Evolutionary conservation across 2,113 vertebrate genomes (phyloP).

Genomic region (Brienomyrus longianalis): DNA sequence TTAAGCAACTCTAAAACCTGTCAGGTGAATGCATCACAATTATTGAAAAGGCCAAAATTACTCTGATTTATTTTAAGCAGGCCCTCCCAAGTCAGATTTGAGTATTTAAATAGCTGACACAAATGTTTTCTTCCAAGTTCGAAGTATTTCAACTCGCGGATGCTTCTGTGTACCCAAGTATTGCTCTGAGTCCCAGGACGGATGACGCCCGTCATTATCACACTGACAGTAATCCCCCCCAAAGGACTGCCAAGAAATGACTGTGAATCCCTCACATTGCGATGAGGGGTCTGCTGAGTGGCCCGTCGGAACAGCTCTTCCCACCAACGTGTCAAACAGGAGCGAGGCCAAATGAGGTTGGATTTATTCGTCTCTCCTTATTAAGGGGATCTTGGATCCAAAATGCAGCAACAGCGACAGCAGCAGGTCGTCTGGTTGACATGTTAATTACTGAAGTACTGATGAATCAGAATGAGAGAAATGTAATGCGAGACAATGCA

Average conservation of each 20-base stretch:
- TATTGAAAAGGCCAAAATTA: not conserved
- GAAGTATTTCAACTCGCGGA: not conserved
- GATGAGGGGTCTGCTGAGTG: not conserved
- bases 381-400: not conserved
- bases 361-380: not conserved
- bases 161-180: not conserved
- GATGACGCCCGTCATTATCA: not conserved
- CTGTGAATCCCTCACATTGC: not conserved
- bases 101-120: conserved; percentile 1
- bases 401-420: not conserved
- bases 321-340: not conserved
- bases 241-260: not conserved
- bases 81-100: not conserved
- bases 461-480: not conserved
- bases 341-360: not conserved
- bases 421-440: not conserved
- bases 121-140: not conserved
- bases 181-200: not conserved
- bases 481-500: not conserved
- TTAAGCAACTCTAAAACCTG: not conserved
- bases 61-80: not conserved
- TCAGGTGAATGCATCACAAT: not conserved
- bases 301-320: not conserved
- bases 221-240: not conserved
- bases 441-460: not conserved